Evolutionary conservation across 2,888 invertebrate species (phyloP).

Genomic region (Lapara coniferarum): DNA sequence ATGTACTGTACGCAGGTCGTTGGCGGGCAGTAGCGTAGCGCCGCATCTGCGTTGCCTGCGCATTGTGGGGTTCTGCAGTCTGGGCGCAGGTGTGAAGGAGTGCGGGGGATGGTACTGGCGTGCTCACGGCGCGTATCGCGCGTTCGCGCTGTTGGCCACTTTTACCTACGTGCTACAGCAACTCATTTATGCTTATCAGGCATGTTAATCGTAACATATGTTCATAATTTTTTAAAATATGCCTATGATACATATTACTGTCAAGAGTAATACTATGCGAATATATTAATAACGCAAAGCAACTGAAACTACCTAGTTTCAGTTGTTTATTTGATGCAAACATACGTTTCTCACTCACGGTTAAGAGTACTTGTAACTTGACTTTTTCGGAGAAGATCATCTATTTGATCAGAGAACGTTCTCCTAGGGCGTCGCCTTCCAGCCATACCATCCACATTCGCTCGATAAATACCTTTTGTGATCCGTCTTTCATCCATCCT

Average conservation of each 20-base stretch:
- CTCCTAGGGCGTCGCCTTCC: too few species aligned
- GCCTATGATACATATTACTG: background rate
- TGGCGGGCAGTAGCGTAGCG: slow-evolving; percentile 43
- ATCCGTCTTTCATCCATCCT: too few species aligned
- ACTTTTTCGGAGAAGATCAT: too few species aligned
- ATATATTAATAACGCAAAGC: background rate
- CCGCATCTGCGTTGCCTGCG: slow-evolving; percentile 50
- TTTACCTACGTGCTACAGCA: slow-evolving; percentile 56
- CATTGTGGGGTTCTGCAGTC: slow-evolving; percentile 45
- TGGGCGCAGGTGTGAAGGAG: slow-evolving; percentile 23
- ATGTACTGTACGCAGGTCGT: slow-evolving; percentile 32
- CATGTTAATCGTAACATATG: slow-evolving; percentile 12
- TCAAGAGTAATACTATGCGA: background rate
- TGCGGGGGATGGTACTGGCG: background rate
- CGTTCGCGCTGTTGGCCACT: slow-evolving; percentile 48
- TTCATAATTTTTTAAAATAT: background rate
- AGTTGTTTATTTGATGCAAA: too few species aligned
- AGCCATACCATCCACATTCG: too few species aligned
- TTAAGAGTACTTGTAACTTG: too few species aligned
- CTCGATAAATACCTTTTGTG: too few species aligned
- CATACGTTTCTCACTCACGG: too few species aligned
- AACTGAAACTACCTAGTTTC: too few species aligned
- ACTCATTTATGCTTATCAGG: slow-evolving; percentile 58
- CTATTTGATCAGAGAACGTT: too few species aligned
- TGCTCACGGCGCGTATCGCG: slow-evolving; percentile 43